Evolutionary conservation across 2,797 vertebrate species (phyloP), one percentile per base, ranked within the genome.

Genomic region (Chiroxiphia lanceolata): DNA sequence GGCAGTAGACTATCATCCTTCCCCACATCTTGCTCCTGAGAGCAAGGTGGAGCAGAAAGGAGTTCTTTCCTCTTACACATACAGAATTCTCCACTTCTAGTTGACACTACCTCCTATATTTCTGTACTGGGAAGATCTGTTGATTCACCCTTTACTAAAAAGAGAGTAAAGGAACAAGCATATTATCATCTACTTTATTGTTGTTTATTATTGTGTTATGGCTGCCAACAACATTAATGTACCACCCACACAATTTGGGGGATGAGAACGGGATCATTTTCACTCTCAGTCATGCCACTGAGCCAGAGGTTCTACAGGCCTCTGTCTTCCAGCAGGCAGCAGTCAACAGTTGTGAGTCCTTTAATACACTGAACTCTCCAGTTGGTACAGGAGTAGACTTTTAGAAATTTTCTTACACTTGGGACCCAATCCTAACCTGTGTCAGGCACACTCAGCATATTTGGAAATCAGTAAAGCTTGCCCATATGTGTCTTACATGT

Each of bases 401-500:
- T 10, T 6, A 3, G 22, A 56, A 42, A 3, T 82, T 83, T 87
- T 72, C 29, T 84, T 36, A 57, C 12, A 33, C 8, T 9, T 64
- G 10, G 4, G 7, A 40, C 19, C 6, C 11, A 50, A 42, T 40
- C 11, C 2, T 16, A 45, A 8, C 8, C 8, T 56, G 2, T 27
- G 13, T 45, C 18, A 50, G 33, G 14, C 17, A 33, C 33, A 27
- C 57, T 51, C 36, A 82, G 17, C 6, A 63, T 4, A 4, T 76
- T 38, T 10, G 11, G 21, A 17, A 75, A 50, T n/a, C 19, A 65
- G 19, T 53, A 38, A 38, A 15, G 2, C 65, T 82, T 34, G 5
- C 8, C 12, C 10, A 21, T 1, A 1, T 36, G 5, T 7, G 34
- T 33, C 15, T 26, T 42, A 7, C 0, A 1, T 27, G 4, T 48